Evolutionary conservation across 2,888 invertebrate genomes (phyloP).

Genomic region (Anoplius nigerrimus): DNA sequence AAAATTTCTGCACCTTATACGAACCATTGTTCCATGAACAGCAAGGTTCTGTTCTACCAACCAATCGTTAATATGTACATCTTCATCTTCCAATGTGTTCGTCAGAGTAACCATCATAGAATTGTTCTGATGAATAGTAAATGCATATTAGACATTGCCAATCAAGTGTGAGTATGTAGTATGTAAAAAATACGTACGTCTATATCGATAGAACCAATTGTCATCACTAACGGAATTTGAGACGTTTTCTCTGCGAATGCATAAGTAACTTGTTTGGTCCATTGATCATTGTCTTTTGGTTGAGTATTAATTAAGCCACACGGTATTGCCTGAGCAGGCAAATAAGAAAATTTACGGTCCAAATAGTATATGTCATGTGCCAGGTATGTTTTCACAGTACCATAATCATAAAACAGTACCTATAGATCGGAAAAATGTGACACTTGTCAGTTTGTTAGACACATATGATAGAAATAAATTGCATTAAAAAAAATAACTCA

Average conservation of each 20-base stretch:
- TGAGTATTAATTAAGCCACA: constrained; percentile 64
- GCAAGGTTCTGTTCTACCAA: constrained; percentile 61
- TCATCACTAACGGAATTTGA: constrained; percentile 55
- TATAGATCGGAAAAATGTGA: constrained; percentile 32
- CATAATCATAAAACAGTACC: constrained; percentile 71
- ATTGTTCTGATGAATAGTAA: constrained; percentile 58
- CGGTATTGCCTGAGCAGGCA: constrained; percentile 69
- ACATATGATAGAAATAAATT: constrained; percentile 3
- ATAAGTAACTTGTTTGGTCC: constrained; percentile 50
- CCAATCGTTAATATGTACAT: constrained; percentile 66
- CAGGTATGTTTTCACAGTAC: constrained; percentile 63
- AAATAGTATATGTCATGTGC: constrained; percentile 61
- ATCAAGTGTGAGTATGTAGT: not conserved
- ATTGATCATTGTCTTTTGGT: constrained; percentile 52
- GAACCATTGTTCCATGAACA: constrained; percentile 64
- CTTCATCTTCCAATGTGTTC: constrained; percentile 60
- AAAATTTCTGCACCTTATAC: constrained; percentile 62
- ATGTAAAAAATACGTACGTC: constrained; percentile 54
- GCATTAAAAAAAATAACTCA: constrained; percentile 56
- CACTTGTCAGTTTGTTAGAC: not conserved
- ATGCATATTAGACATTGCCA: not conserved
- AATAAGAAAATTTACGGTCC: constrained; percentile 59
- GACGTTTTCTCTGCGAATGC: constrained; percentile 49
- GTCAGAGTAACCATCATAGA: constrained; percentile 63
- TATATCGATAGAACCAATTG: constrained; percentile 45